These are phyloP conservation scores for Lochmaea capreae DNA, from an alignment of 2,888 invertebrate species.

Conservation along the genomic window DNA sequence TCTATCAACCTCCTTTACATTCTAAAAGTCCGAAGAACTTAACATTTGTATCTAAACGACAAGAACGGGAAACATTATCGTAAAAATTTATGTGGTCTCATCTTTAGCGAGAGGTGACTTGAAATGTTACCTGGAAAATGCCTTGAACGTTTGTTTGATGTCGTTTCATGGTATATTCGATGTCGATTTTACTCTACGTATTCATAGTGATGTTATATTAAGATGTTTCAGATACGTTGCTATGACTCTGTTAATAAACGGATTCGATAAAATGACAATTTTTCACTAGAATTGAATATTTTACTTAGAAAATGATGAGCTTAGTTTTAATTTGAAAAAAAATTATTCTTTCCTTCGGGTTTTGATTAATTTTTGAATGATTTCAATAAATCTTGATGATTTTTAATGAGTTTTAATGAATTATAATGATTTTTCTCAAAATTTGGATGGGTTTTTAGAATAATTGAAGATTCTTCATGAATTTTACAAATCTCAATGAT, in stretches of 20 bases:
- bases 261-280: too few relatives aligned
- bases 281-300: too few relatives aligned
- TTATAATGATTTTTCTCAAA: too few relatives aligned
- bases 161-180: constrained; percentile 36
- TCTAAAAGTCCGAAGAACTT: neutral
- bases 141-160: constrained; percentile 46
- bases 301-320: too few relatives aligned
- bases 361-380: too few relatives aligned
- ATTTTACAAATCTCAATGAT: too few relatives aligned
- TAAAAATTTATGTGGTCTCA: constrained; percentile 53
- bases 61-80: constrained; percentile 45
- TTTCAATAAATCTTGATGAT: too few relatives aligned
- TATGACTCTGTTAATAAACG: constrained; percentile 1
- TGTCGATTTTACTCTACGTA: constrained; percentile 27
- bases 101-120: constrained; percentile 42
- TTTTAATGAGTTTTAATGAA: too few relatives aligned
- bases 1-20: neutral
- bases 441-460: too few relatives aligned
- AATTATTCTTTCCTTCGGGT: too few relatives aligned
- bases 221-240: constrained; percentile 12
- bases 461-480: too few relatives aligned
- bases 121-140: constrained; percentile 46
- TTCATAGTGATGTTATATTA: constrained; percentile 14
- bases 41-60: constrained; percentile 49
- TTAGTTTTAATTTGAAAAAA: too few relatives aligned